Base-by-base conservation (phyloP, 2,113 vertebrate genomes). In the Anthoscopus minutus region DNA sequence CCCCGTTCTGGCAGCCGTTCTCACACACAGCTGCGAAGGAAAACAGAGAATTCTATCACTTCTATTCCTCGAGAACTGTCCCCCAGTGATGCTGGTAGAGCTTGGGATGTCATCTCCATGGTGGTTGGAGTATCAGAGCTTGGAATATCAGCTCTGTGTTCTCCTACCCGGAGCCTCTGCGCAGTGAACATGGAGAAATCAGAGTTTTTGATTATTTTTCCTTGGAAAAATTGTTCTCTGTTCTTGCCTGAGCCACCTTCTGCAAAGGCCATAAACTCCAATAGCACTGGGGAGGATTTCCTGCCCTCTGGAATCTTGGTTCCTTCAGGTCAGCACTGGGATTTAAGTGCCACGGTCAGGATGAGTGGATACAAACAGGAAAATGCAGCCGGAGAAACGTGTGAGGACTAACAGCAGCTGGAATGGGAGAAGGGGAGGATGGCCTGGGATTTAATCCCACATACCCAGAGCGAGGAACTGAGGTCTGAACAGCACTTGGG, bases 1-100 rank as follows among this genome's bases (percentile, higher is more conserved):
- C 99, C 9, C 99, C 99, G 4, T 99, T 99, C 97, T 99, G 99
- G 96, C 99, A 99, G 58, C 99, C 98, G 0, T 97, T 99, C 95
- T 99, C 99, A 81, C 99, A 99, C 88, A 99, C 98, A 33, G 99
- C 99, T 99, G 90, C 7, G 80, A 21, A 81, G 28, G 89, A 69
- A 94, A 3, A 72, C 9, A 95, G 38, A 66, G 51, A 62, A 76
- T 72, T 10, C 71, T 42, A 22, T 72, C 62, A 90, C 11, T 76
- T 1, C 67, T 15, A 35, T 40, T 15, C 53, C 61, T 8, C 16
- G 15, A 1, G 18, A 82, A 5, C n/a, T n/a, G 24, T 13, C 40
- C n/a, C 78, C 8, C 25, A 2, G 12, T 0, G 21, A 1, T 2
- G 38, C 38, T 47, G 62, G 42, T 33, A 61, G 37, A 38, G 18